Base-by-base conservation (phyloP, 2,888 invertebrate genomes). In the Mechanitis mazaeus region DNA sequence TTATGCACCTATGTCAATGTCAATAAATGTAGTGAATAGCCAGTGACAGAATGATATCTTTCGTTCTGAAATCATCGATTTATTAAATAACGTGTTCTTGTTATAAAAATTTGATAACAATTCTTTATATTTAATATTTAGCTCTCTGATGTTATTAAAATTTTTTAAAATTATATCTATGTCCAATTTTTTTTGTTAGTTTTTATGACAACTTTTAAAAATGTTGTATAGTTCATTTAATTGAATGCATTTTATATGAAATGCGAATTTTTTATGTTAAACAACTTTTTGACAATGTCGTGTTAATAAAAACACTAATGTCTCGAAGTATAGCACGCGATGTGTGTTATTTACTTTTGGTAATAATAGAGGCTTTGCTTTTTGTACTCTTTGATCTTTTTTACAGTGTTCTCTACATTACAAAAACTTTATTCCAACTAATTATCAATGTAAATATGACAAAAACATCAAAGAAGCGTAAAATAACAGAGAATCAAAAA, bases 371-470 rank as follows among this genome's bases (percentile, higher is more conserved):
- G 66, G 81, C 81, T 72, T 60, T 84, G 61, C 68, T 85, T 56
- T 71, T 76, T 57, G 67, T 79, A 33, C 62, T 86, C 35, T 82
- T 73, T 56, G 68, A 64, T 68, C 66, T 72, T 1, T 45, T 71
- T 60, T 65, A 70, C 56, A 69, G 69, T 60, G 64, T 79, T 54
- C 58, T 76, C 61, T 71, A 68, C 64, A 63, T 75, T 58, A 20
- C 78, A 33, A 73, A 75, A 66, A 66, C 72, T 47, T 63, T 79
- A 61, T 53, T 81, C 46, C 64, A 75, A 63, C 70, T 71, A 56
- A 45, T 81, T 28, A 69, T 79, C 65, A 64, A 79, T 79, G 77
- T 77, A 73, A 86, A 76, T 67, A 89, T 89, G 89, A 80, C 79
- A 11, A 85, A 87, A 68, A 74, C 80, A 45, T 68, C 81, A 1